Evolutionary conservation across 1,140 invertebrate species (phyloP), one percentile per base, ranked within the genome.

Genomic region (Planococcus citri): DNA sequence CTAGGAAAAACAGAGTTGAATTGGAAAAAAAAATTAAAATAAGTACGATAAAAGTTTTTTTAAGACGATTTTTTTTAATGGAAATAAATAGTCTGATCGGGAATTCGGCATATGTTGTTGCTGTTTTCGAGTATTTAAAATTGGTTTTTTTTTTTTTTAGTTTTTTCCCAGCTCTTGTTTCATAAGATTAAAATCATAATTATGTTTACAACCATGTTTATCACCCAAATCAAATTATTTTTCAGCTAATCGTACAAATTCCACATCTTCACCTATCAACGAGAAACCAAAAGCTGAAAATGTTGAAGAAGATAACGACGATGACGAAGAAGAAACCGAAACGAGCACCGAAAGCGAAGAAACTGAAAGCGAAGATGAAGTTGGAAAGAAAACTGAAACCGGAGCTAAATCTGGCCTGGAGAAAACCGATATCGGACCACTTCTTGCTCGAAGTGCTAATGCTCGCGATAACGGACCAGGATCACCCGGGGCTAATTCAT

Each of bases 391-490:
- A 14, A 27, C 73, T 0, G 67, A 74, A 9, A 70, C 74, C 12
- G 68, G 75, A 1, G 70, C 76, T 0, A 51, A 74, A 41, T 71
- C 74, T 12, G 83, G 83, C 73, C 87, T 89, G 84, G 85, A 87
- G n/a, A 84, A 87, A 71, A 87, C 86, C 27, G 88, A 91, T 76
- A 90, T 91, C 73, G 88, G 87, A 12, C 86, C 89, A 17, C 78
- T 91, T 68, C 81, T 91, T 29, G 89, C 89, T 1, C 81, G 88
- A 57, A 89, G 87, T 75, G 86, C 84, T 3, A 85, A 89, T 73
- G 88, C 88, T 68, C 82, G 89, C 24, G 79, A 80, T 27, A 73
- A 73, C 22, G 69, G 69, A 0, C 41, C 22, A 14, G 69, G 69
- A 27, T 64, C 71, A 10, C 57, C 57, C 8, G 60, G 60, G 10